A percentile compares a stretch with the other conserved stretches of the same genome.
phyloP scores from a whole-genome alignment of 1,140 invertebrate species.

The roundworm (Caenorhabditis elegans) region DNA sequence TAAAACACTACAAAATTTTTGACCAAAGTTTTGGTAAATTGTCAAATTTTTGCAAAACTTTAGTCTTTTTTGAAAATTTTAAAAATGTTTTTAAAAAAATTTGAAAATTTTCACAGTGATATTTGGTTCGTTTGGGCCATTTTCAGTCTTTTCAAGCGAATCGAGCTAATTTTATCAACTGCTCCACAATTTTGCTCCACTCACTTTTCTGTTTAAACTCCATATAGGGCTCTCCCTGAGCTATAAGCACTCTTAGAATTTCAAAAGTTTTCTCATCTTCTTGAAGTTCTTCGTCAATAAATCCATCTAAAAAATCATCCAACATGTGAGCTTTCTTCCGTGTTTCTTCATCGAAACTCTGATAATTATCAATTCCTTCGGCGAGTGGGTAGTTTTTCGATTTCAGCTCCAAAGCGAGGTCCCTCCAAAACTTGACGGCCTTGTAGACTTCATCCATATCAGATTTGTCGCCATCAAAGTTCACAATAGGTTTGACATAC shows the following conservation, averaged over 20 bases:
- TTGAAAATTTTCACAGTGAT: too few species aligned
- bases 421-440: background rate
- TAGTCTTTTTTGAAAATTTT: too few species aligned
- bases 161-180: too few species aligned
- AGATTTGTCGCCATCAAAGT: background rate
- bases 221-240: background rate
- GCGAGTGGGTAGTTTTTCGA: background rate
- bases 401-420: background rate
- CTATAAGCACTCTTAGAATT: background rate
- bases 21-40: too few species aligned
- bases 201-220: constrained; percentile 33
- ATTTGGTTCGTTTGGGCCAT: too few species aligned
- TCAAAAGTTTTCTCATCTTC: background rate
- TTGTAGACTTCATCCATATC: background rate
- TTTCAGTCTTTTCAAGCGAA: too few species aligned
- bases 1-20: too few species aligned
- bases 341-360: background rate
- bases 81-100: too few species aligned
- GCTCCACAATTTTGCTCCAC: too few species aligned
- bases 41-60: too few species aligned
- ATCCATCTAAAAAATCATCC: constrained; percentile 33
- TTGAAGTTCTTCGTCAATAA: background rate
- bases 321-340: constrained; percentile 1
- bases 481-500: background rate
- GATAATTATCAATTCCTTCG: constrained; percentile 1